Percentiles rank a stretch among this genome's conserved stretches.
Conservation (phyloP, 2,888 invertebrate species). For the Teinopalpus imperialis region DNA sequence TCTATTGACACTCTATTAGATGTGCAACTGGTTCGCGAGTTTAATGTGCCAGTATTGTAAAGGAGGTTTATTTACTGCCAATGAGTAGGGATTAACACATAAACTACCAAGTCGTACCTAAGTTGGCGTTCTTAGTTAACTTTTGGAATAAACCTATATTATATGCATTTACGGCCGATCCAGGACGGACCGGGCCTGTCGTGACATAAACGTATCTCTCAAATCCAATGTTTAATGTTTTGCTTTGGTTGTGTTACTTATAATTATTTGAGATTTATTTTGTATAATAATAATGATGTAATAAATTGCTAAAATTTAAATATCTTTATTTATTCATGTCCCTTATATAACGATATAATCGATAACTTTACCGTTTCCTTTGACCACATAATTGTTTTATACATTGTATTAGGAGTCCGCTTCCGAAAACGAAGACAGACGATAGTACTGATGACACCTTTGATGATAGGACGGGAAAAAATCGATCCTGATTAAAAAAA, state of each 20-base stretch:
- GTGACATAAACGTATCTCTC: conserved; percentile 63
- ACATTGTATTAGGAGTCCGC: too few species aligned
- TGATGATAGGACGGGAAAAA: too few species aligned
- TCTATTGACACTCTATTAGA: conserved; percentile 27
- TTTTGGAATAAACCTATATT: conserved; percentile 47
- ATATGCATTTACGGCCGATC: conserved; percentile 68
- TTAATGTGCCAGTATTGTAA: conserved; percentile 54
- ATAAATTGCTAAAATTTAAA: conserved; percentile 74
- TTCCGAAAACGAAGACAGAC: too few species aligned
- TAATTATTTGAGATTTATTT: conserved; percentile 80
- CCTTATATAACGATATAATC: too few species aligned
- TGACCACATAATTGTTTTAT: too few species aligned
- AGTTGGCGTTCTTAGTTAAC: conserved; percentile 44
- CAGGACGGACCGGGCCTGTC: conserved; percentile 51
- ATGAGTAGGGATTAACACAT: conserved; percentile 56
- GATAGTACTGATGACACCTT: too few species aligned
- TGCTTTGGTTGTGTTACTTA: conserved; percentile 82
- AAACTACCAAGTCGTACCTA: conserved; percentile 60
- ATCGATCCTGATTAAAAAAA: too few species aligned
- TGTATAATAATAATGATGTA: conserved; percentile 80
- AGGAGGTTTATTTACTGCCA: conserved; percentile 51
- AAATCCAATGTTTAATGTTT: conserved; percentile 77
- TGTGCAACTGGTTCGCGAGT: conserved; percentile 27
- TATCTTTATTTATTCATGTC: conserved; percentile 31
- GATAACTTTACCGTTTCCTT: too few species aligned